These are phyloP conservation scores for Drosophila anomalipes DNA, from an alignment of 2,888 invertebrate species.

Conservation along the genomic window DNA sequence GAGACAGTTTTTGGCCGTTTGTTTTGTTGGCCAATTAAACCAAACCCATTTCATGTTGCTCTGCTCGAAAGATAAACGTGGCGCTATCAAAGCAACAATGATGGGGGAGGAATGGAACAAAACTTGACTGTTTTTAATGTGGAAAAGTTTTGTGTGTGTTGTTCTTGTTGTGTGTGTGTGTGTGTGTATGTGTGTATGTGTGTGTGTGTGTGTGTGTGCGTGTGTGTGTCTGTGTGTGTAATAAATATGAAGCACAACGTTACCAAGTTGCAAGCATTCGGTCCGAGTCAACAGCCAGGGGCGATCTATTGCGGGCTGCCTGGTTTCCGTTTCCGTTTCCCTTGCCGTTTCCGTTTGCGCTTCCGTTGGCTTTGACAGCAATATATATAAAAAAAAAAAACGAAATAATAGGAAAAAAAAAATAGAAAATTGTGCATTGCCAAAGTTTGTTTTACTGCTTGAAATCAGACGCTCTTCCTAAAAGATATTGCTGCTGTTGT, in stretches of 20 bases:
- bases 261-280: slow-evolving; percentile 57
- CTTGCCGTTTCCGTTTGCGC: slow-evolving; percentile 43
- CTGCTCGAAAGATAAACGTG: slow-evolving; percentile 51
- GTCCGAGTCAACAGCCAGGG: slow-evolving; percentile 25
- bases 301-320: slow-evolving; percentile 49
- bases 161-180: slow-evolving; percentile 19
- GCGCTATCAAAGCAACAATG: slow-evolving; percentile 46
- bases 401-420: not conserved
- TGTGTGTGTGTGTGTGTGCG: slow-evolving; percentile 23
- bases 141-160: slow-evolving; percentile 46
- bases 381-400: slow-evolving; percentile 52
- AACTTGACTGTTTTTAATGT: slow-evolving; percentile 73
- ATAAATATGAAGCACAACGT: slow-evolving; percentile 71
- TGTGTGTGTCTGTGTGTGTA: slow-evolving; percentile 41
- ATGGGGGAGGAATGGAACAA: slow-evolving; percentile 7
- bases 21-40: slow-evolving; percentile 77
- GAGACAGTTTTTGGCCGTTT: slow-evolving; percentile 58
- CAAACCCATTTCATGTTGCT: slow-evolving; percentile 76
- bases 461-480: slow-evolving; percentile 47
- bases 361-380: slow-evolving; percentile 64
- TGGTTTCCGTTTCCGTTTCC: slow-evolving; percentile 57
- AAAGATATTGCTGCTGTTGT: slow-evolving; percentile 30
- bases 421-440: slow-evolving; percentile 31
- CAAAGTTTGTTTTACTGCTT: slow-evolving; percentile 63
- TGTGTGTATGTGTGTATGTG: slow-evolving; percentile 20